Evolutionary conservation across 2,113 vertebrate species (phyloP).

Genomic region (Synodontis membranacea): DNA sequence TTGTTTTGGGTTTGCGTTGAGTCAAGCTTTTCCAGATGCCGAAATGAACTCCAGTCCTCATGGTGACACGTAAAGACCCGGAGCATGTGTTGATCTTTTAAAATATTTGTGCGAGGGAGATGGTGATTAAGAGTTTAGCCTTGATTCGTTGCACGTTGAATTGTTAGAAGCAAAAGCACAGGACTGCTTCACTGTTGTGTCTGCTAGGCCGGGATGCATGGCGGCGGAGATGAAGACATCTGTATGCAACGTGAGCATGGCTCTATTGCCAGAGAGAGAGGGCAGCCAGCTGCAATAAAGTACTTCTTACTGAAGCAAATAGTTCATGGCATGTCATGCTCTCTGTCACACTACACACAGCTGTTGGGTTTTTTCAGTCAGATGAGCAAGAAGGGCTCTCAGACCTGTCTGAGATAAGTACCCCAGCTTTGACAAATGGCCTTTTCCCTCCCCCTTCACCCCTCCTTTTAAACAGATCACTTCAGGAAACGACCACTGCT

Average conservation of each 20-base stretch:
- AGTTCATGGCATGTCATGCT: conserved; percentile 64
- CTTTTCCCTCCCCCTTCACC: conserved; percentile 48
- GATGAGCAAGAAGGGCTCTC: conserved; percentile 55
- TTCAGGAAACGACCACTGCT: conserved; percentile 39
- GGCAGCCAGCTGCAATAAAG: conserved; percentile 59
- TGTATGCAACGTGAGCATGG: conserved; percentile 48
- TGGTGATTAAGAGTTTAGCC: conserved; percentile 42
- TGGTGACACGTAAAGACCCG: conserved; percentile 35
- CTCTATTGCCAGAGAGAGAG: conserved; percentile 50
- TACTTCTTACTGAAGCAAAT: conserved; percentile 65
- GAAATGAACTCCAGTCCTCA: conserved; percentile 35
- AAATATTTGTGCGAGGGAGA: conserved; percentile 47
- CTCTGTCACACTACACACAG: conserved; percentile 62
- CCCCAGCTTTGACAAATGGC: conserved; percentile 51
- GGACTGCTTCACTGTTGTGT: conserved; percentile 40
- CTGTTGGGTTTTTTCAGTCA: conserved; percentile 59
- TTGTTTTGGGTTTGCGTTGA: conserved; percentile 45
- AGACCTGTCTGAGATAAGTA: conserved; percentile 55
- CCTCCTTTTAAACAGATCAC: conserved; percentile 41
- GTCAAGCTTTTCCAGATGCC: conserved; percentile 47
- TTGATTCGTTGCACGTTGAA: conserved; percentile 43
- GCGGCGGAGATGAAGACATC: conserved; percentile 59
- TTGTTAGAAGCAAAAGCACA: conserved; percentile 34
- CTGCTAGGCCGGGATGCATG: conserved; percentile 13
- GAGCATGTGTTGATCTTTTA: conserved; percentile 51